These are phyloP conservation scores for Emydoidea blandingii DNA, from an alignment of 2,797 vertebrate species.

Conservation along the genomic window DNA sequence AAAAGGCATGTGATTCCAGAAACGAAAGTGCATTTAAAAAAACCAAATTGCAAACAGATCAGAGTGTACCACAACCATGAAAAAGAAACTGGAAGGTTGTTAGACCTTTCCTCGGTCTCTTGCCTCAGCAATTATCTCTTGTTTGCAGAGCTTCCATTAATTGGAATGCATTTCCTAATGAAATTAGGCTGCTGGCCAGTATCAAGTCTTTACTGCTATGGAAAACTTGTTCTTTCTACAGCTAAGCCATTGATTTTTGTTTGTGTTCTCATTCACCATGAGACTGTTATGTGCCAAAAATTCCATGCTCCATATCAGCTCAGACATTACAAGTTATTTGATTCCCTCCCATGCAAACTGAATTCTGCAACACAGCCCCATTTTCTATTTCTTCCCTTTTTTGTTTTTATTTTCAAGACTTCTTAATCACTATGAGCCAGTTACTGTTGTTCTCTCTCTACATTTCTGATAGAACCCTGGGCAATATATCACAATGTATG, in stretches of 20 bases:
- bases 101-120: constrained; percentile 64
- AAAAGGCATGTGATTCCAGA: background rate
- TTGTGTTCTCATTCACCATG: constrained; percentile 77
- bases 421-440: background rate
- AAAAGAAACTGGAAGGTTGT: constrained; percentile 35
- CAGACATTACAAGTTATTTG: constrained; percentile 65
- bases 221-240: constrained; percentile 76
- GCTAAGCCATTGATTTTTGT: constrained; percentile 76
- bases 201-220: constrained; percentile 70
- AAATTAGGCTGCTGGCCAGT: constrained; percentile 75
- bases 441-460: constrained; percentile 12
- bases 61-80: constrained; percentile 27
- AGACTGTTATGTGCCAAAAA: constrained; percentile 69
- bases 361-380: constrained; percentile 42
- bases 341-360: constrained; percentile 53
- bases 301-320: constrained; percentile 60
- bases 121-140: constrained; percentile 72
- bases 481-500: background rate
- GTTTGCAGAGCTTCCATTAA: constrained; percentile 75
- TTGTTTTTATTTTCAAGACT: background rate
- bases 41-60: background rate
- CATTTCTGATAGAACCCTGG: background rate
- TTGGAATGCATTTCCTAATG: constrained; percentile 75
- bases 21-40: background rate
- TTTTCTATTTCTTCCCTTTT: background rate